Conservation (phyloP, 2,113 vertebrate species). For the Proterorhinus semilunaris region DNA sequence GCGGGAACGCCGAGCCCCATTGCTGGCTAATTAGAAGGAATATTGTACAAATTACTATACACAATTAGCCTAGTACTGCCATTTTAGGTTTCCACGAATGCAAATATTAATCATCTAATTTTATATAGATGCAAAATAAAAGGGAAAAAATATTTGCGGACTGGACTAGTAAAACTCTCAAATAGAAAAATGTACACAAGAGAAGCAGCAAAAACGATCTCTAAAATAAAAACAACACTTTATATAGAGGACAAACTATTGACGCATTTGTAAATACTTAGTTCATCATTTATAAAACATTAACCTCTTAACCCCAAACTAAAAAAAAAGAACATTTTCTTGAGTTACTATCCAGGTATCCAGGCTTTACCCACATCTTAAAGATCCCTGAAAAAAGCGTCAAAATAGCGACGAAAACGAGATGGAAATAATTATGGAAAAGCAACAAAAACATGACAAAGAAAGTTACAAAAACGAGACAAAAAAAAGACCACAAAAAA, state of each 20-base stretch:
- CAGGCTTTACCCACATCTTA: too few species aligned
- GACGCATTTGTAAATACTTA: too few species aligned
- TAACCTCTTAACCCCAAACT: too few species aligned
- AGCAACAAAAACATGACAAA: too few species aligned
- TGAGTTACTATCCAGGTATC: too few species aligned
- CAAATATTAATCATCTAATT: constrained; percentile 56
- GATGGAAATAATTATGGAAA: too few species aligned
- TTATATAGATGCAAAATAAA: constrained; percentile 20
- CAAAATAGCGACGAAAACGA: too few species aligned
- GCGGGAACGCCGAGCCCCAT: constrained; percentile 30
- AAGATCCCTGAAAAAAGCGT: too few species aligned
- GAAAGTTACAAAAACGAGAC: too few species aligned
- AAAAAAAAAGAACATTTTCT: too few species aligned
- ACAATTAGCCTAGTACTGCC: constrained; percentile 59
- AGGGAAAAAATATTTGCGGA: constrained; percentile 59
- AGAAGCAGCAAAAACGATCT: constrained; percentile 74
- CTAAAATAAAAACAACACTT: not conserved
- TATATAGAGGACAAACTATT: constrained; percentile 21
- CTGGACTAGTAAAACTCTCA: constrained; percentile 67
- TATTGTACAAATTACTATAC: constrained; percentile 66
- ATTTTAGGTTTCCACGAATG: constrained; percentile 67
- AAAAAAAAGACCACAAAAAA: too few species aligned
- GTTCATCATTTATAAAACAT: too few species aligned
- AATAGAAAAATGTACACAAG: constrained; percentile 73
- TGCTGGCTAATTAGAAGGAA: constrained; percentile 69